Evolutionary conservation across 2,797 vertebrate species (phyloP), one percentile per base, ranked within the genome.

Genomic region (Selene dorsalis): DNA sequence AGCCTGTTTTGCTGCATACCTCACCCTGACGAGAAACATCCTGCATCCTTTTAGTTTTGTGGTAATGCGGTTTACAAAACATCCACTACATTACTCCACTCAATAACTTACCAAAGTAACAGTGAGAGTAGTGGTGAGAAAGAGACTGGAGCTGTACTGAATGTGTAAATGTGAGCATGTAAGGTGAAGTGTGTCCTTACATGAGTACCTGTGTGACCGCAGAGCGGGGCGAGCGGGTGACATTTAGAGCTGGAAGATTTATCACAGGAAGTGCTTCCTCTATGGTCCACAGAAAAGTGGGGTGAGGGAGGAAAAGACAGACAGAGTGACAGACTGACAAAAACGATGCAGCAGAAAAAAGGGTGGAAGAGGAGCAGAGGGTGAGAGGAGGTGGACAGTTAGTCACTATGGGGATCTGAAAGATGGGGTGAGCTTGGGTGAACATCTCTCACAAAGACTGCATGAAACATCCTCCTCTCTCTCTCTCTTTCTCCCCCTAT

Each of bases 401-500:
- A 22, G 16, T 28, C 28, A 45, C 22, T 53, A 6, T 18, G 39
- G 66, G 66, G 69, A 84, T 63, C 48, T 80, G 32, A 68, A 52
- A 76, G 50, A 78, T 12, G 53, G 17, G 69, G 63, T 82, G 58
- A 87, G 30, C 64, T 69, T 39, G 45, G 74, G 79, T 80, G 65
- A 89, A 48, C 69, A 48, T 72, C 47, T 57, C 43, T 61, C 20
- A 16, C 30, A 62, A 58, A 73, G 57, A 24, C 26, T 77, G 26
- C 32, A n/a, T 53, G 6, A 30, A 30, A 35, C 7, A 28, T 4
- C 39, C 52, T 60, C 13, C 20, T 14, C n/a, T 16, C 5, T 45
- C 43, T 18, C 43, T 39, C 50, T 28, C 20, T 20, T n/a, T 20
- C 4, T 4, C 26, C 59, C 52, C 68, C 45, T 61, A 12, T 65